Evolutionary conservation across 2,113 vertebrate species (phyloP).

Genomic region (Hyperopisus bebe): DNA sequence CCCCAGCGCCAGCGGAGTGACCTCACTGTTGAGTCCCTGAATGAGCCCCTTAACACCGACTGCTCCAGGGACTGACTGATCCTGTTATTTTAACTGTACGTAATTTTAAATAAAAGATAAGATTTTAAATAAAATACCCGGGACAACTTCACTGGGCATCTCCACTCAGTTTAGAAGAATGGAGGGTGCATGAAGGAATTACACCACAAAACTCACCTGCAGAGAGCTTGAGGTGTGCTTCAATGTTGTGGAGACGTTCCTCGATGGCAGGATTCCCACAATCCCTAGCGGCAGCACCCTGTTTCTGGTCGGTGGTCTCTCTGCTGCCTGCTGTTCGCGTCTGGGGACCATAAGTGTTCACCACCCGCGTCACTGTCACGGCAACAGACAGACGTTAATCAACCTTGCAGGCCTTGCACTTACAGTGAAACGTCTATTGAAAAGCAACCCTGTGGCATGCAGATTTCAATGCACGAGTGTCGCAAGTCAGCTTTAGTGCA

Average conservation of each 20-base stretch:
- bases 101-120: not conserved
- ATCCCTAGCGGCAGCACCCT: constrained; percentile 50
- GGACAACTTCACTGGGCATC: not conserved
- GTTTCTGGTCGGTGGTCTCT: constrained; percentile 64
- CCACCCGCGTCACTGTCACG: constrained; percentile 79
- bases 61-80: not conserved
- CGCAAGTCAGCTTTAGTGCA: not conserved
- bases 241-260: constrained; percentile 89
- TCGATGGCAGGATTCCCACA: constrained; percentile 87
- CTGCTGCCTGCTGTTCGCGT: constrained; percentile 65
- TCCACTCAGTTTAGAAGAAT: not conserved
- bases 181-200: not conserved
- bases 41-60: not conserved
- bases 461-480: not conserved
- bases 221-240: constrained; percentile 82
- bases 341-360: constrained; percentile 92
- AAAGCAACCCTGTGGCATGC: not conserved
- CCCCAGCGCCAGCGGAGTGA: not conserved
- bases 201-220: constrained; percentile 58
- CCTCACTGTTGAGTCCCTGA: not conserved
- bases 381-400: not conserved
- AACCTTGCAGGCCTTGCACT: not conserved
- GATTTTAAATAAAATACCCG: not conserved
- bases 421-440: not conserved
- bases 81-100: not conserved